Evolutionary conservation across 1,140 invertebrate species (phyloP).

Genomic region (Cydia pomonella): DNA sequence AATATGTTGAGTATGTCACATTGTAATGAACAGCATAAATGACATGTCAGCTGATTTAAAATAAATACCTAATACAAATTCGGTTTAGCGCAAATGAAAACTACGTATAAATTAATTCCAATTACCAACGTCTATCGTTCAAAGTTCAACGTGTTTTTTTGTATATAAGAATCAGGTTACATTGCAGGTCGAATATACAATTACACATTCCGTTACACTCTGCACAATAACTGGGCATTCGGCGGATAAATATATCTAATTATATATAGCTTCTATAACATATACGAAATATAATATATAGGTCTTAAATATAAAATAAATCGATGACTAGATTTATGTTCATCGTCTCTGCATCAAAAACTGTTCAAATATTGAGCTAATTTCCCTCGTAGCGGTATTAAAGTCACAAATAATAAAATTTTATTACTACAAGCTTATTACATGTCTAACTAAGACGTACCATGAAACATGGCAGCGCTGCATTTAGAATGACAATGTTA

Average conservation of each 20-base stretch:
- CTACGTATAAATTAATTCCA: not conserved
- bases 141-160: too few species aligned
- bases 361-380: not conserved
- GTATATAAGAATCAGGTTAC: too few species aligned
- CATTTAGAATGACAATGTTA: not conserved
- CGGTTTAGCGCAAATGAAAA: too few species aligned
- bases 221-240: constrained; percentile 2
- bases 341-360: constrained; percentile 25
- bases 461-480: not conserved
- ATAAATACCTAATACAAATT: too few species aligned
- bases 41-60: too few species aligned
- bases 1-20: too few species aligned
- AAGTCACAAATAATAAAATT: not conserved
- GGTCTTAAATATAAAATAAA: constrained; percentile 12
- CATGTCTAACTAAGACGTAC: not conserved
- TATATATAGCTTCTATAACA: not conserved
- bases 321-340: constrained; percentile 28
- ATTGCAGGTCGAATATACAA: too few species aligned
- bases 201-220: too few species aligned
- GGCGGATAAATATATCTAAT: not conserved
- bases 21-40: too few species aligned
- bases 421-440: not conserved
- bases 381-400: not conserved
- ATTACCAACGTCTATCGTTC: not conserved
- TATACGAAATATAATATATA: constrained; percentile 3